phyloP scores from a whole-genome alignment of 2,113 vertebrate species.

The Butorides virescens region DNA sequence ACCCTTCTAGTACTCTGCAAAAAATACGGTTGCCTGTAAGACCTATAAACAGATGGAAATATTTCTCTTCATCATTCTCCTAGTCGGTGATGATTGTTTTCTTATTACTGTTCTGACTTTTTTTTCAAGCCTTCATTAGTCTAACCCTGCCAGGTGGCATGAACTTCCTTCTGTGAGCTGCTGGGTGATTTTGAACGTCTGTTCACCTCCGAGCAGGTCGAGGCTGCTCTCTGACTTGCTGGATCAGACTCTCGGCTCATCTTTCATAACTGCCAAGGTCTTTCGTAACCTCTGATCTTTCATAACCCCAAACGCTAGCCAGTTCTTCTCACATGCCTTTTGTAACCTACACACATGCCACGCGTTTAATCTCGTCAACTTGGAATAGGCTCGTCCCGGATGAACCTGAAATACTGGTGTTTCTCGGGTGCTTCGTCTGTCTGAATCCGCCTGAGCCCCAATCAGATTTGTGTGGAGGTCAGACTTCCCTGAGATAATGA shows the following conservation, averaged over 20 bases:
- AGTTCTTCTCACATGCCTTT: conserved; percentile 21
- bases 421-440: background rate
- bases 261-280: conserved; percentile 35
- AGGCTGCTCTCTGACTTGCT: conserved; percentile 3
- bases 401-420: conserved; percentile 38
- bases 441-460: background rate
- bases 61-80: background rate
- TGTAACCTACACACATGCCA: background rate
- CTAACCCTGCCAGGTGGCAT: background rate
- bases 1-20: background rate
- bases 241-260: background rate
- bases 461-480: background rate
- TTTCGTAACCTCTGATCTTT: conserved; percentile 62
- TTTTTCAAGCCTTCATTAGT: background rate
- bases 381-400: background rate
- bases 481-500: background rate
- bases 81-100: background rate
- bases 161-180: background rate
- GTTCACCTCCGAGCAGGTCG: background rate
- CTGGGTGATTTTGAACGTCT: background rate
- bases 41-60: background rate
- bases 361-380: conserved; percentile 4
- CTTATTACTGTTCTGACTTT: background rate
- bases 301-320: background rate
- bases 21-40: background rate